Percentiles rank a stretch among this genome's conserved stretches.
These are phyloP conservation scores for Ophion ellenae DNA, from an alignment of 2,888 invertebrate species.

Conservation along the genomic window DNA sequence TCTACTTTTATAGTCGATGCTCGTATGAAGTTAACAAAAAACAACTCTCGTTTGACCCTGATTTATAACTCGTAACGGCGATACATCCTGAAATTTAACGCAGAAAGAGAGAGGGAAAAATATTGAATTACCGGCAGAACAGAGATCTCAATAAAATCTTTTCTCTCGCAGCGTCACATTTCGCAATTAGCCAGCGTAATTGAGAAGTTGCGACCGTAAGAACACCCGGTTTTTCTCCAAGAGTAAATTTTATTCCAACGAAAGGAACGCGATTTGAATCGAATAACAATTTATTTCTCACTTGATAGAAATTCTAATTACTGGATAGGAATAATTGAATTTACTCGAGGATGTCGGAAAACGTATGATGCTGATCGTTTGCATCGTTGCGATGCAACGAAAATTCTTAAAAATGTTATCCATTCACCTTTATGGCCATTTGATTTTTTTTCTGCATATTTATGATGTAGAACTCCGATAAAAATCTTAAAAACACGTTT, in stretches of 20 bases:
- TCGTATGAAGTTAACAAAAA: neutral
- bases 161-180: slow-evolving; percentile 32
- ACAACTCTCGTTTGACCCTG: slow-evolving; percentile 40
- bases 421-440: no score
- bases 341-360: no score
- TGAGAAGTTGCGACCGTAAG: neutral
- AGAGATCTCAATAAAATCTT: slow-evolving; percentile 43
- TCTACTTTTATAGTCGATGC: neutral
- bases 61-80: slow-evolving; percentile 41
- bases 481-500: no score
- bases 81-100: slow-evolving; percentile 32
- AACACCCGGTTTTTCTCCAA: neutral
- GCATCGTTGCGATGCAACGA: no score
- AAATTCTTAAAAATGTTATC: no score
- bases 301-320: neutral
- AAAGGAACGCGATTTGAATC: neutral
- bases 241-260: neutral
- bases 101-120: slow-evolving; percentile 24
- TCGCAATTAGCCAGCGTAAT: slow-evolving; percentile 24
- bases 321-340: neutral
- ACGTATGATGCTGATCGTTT: no score
- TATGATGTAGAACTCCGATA: no score
- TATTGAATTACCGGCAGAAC: slow-evolving; percentile 53
- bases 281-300: neutral
- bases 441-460: no score